Conservation (phyloP, 1,140 invertebrate genomes). For the Drosophila auraria region DNA sequence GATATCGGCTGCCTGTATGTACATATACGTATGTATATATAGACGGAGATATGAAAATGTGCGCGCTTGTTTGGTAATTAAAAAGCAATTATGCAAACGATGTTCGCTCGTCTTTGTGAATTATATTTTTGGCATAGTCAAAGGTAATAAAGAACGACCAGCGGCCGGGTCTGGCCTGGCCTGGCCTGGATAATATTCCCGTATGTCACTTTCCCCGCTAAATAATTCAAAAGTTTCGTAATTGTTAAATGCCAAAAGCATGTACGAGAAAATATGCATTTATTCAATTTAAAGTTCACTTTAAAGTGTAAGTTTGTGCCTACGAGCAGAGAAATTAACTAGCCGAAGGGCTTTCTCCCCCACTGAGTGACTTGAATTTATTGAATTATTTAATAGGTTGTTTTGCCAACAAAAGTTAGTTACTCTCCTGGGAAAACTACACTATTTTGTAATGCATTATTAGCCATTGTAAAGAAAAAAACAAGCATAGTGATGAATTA, state of each 20-base stretch:
- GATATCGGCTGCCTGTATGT: constrained; percentile 2
- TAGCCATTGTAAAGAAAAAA: not conserved
- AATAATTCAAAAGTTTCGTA: not conserved
- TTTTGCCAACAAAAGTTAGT: not conserved
- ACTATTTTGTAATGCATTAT: not conserved
- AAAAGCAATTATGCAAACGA: constrained; percentile 74
- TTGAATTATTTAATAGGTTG: not conserved
- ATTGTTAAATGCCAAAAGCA: not conserved
- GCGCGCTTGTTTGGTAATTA: constrained; percentile 52
- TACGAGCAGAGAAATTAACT: not conserved
- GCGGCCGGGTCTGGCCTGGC: not conserved
- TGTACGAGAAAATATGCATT: not conserved
- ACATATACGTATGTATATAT: constrained; percentile 6
- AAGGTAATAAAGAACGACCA: constrained; percentile 20
- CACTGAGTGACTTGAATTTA: not conserved
- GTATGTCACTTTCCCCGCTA: not conserved
- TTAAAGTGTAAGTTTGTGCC: not conserved
- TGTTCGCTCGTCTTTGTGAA: constrained; percentile 30
- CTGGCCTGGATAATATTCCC: constrained; percentile 6
- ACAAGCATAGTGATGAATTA: not conserved
- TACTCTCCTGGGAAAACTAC: not conserved
- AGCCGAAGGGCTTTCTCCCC: too few relatives aligned
- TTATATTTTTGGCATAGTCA: constrained; percentile 36
- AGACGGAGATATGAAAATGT: constrained; percentile 1
- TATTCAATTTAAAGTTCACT: not conserved